Evolutionary conservation across 2,113 vertebrate species (phyloP).

Genomic region (Clarias magur): DNA sequence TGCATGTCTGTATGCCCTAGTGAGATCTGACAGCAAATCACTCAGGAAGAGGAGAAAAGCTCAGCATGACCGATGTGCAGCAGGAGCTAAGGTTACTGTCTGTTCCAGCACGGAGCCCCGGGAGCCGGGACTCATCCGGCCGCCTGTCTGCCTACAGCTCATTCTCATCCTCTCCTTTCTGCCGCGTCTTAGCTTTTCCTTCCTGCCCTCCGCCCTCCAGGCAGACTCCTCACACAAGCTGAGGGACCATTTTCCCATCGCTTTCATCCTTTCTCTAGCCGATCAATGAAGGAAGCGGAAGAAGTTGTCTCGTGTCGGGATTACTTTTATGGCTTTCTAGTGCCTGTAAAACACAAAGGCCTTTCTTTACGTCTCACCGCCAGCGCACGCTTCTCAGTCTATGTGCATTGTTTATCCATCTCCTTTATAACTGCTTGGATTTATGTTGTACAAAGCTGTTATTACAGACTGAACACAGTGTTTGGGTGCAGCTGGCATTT

Average conservation of each 20-base stretch:
- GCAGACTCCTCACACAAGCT: neutral
- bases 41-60: constrained; percentile 30
- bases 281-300: neutral
- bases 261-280: neutral
- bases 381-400: neutral
- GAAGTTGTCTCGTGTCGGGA: neutral
- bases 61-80: constrained; percentile 37
- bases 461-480: neutral
- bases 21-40: constrained; percentile 50
- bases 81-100: constrained; percentile 42
- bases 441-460: neutral
- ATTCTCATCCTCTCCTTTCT: constrained; percentile 10
- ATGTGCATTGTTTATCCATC: neutral
- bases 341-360: neutral
- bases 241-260: neutral
- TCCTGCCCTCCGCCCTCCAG: neutral
- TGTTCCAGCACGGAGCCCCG: constrained; percentile 26
- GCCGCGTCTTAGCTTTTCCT: neutral
- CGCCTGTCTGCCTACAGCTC: constrained; percentile 9
- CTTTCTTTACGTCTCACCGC: neutral
- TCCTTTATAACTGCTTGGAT: neutral
- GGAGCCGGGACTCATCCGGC: constrained; percentile 18
- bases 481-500: constrained; percentile 16
- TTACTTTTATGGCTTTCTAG: constrained; percentile 9
- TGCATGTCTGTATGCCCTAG: constrained; percentile 13